Evolutionary conservation across 2,113 vertebrate species (phyloP).

Genomic region (Verasper variegatus): DNA sequence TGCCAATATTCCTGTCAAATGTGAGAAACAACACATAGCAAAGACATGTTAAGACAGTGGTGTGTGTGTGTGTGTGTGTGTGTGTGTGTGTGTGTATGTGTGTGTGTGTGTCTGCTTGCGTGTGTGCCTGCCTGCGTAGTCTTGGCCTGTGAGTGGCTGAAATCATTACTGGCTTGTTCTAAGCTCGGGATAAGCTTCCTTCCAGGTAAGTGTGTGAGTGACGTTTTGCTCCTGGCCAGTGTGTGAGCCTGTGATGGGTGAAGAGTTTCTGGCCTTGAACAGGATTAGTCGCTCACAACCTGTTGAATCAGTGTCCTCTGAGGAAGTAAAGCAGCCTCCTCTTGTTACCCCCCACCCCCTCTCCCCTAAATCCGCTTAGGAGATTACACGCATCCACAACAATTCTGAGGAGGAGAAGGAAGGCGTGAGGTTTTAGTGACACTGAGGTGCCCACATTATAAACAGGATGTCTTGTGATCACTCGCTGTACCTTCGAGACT

Average conservation of each 20-base stretch:
- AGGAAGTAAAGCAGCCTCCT: constrained; percentile 35
- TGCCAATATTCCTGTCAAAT: constrained; percentile 90
- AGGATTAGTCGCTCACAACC: constrained; percentile 62
- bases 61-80: background rate
- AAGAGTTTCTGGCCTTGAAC: constrained; percentile 56
- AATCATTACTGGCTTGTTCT: constrained; percentile 20
- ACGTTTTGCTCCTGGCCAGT: background rate
- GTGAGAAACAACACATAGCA: background rate
- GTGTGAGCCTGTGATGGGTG: constrained; percentile 25
- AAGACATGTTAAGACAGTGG: background rate
- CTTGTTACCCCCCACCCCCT: background rate
- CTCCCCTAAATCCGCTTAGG: constrained; percentile 65
- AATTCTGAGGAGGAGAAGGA: constrained; percentile 42
- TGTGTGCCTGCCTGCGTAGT: background rate
- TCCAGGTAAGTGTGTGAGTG: background rate
- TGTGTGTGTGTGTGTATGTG: background rate
- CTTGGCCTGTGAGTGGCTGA: background rate
- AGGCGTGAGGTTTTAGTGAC: constrained; percentile 32
- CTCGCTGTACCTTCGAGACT: constrained; percentile 2
- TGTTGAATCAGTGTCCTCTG: constrained; percentile 52
- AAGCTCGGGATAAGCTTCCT: constrained; percentile 14
- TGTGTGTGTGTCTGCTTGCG: background rate
- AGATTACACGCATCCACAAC: constrained; percentile 70
- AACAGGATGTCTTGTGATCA: constrained; percentile 1
- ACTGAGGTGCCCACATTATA: constrained; percentile 7